Evolutionary conservation across 2,888 invertebrate species (phyloP).

Genomic region (Odontomyia ornata): DNA sequence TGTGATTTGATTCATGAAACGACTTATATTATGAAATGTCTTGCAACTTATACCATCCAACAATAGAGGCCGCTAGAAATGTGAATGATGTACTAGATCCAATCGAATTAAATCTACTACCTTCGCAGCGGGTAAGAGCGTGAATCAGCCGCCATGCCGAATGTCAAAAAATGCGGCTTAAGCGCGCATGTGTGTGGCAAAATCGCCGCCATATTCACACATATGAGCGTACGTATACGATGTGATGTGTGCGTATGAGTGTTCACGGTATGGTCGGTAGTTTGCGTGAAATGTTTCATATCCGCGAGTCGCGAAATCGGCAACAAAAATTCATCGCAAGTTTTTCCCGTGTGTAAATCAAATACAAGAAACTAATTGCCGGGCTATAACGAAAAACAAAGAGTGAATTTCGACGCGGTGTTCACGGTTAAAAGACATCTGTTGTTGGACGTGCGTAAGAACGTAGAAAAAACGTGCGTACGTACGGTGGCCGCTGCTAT

Average conservation of each 20-base stretch:
- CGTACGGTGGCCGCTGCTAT: constrained; percentile 30
- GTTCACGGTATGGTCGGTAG: constrained; percentile 30
- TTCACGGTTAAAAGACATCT: not conserved
- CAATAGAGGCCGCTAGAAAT: too few relatives aligned
- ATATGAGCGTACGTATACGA: not conserved
- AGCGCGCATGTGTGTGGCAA: constrained; percentile 43
- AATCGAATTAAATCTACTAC: not conserved
- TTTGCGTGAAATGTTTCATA: constrained; percentile 48
- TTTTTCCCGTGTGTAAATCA: constrained; percentile 44
- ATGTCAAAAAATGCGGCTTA: constrained; percentile 42
- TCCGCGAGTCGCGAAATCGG: constrained; percentile 48
- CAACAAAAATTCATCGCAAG: constrained; percentile 43
- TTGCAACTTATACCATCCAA: too few relatives aligned
- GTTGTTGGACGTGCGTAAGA: constrained; percentile 34
- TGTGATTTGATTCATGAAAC: too few relatives aligned
- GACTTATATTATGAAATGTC: too few relatives aligned
- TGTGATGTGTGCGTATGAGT: not conserved
- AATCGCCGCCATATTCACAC: constrained; percentile 45
- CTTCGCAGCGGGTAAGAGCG: not conserved
- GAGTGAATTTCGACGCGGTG: not conserved
- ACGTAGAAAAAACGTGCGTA: constrained; percentile 32
- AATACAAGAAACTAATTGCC: constrained; percentile 10
- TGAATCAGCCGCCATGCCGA: constrained; percentile 23
- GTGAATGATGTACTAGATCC: too few relatives aligned
- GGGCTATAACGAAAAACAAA: not conserved